These are phyloP conservation scores for Steinernema khuongi DNA, from an alignment of 1,140 invertebrate species.

Conservation along the genomic window DNA sequence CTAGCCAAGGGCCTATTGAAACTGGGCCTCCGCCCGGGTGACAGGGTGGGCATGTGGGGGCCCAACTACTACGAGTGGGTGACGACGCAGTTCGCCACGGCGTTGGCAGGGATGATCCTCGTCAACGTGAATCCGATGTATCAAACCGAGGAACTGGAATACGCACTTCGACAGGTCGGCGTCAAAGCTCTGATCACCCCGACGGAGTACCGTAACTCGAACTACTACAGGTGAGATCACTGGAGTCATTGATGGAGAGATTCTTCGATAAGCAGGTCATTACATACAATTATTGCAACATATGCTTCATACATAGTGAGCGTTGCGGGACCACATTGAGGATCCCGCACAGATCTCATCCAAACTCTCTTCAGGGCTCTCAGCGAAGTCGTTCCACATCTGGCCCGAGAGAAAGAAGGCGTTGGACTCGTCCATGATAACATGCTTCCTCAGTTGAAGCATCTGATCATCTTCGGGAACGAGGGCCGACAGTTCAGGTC, in stretches of 20 bases:
- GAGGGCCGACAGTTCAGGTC: conserved; percentile 22
- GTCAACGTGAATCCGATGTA: conserved; percentile 67
- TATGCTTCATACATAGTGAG: no score
- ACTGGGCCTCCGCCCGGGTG: conserved; percentile 72
- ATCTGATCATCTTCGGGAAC: conserved; percentile 39
- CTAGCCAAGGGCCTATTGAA: conserved; percentile 73
- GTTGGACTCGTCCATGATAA: conserved; percentile 27
- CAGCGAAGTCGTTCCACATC: conserved; percentile 23
- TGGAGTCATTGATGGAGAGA: not conserved
- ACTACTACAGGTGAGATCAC: conserved; percentile 33
- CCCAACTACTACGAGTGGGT: conserved; percentile 79
- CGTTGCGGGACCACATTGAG: no score
- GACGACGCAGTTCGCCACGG: conserved; percentile 70
- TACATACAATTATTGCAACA: not conserved
- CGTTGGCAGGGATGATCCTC: conserved; percentile 73
- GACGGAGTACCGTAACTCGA: conserved; percentile 26
- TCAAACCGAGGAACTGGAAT: conserved; percentile 70
- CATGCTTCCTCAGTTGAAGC: conserved; percentile 41
- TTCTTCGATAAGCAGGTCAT: not conserved
- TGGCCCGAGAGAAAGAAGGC: conserved; percentile 30
- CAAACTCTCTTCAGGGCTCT: not conserved
- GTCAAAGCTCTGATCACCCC: conserved; percentile 40
- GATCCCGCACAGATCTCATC: no score
- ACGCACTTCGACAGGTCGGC: conserved; percentile 66
- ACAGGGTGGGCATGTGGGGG: conserved; percentile 77